Base-by-base conservation (phyloP, 2,113 vertebrate species). In the Cheilinus undulatus region DNA sequence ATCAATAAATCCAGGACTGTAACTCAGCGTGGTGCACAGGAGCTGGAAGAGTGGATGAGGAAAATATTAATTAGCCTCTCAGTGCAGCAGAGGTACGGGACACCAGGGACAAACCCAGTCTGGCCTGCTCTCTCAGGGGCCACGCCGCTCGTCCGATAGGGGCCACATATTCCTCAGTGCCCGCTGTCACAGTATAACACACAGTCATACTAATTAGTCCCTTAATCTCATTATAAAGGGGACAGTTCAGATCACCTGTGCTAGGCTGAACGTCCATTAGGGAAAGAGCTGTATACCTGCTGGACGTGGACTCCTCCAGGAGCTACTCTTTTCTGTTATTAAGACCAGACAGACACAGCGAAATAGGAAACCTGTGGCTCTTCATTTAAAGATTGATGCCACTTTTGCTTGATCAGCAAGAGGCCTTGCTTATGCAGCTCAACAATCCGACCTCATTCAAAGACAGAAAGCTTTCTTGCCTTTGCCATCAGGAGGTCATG, bases 191-290 rank as follows among this genome's bases (percentile, higher is more conserved):
- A 62, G 36, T 72, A 61, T 63, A 69, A 78, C 83, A 83, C 73
- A 70, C 73, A 71, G 57, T 78, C 76, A 63, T 67, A 77, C 76
- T 93, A 94, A 94, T 94, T 94, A 94, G 87, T 85, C 82, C 80
- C 75, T 85, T 90, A 91, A 93, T 93, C 92, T 93, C 86, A 91
- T 93, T 93, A 93, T 67, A 74, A 77, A 38, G 60, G 84, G 82
- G 83, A 80, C 86, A 87, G 87, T 88, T 89, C 83, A 87, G 73
- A 82, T 85, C 84, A 90, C 85, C 86, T 92, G 66, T 58, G 30
- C 85, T 54, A 76, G 75, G 76, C 73, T 76, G 24, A 50, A 22
- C 28, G n/a, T 85, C 85, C 83, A 79, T 83, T 26, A 73, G 88
- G 87, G 76, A 91, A 68, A 74, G 78, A 84, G 86, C 88, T 86